Conservation (phyloP, 2,113 vertebrate species). For the Pterocles gutturalis region DNA sequence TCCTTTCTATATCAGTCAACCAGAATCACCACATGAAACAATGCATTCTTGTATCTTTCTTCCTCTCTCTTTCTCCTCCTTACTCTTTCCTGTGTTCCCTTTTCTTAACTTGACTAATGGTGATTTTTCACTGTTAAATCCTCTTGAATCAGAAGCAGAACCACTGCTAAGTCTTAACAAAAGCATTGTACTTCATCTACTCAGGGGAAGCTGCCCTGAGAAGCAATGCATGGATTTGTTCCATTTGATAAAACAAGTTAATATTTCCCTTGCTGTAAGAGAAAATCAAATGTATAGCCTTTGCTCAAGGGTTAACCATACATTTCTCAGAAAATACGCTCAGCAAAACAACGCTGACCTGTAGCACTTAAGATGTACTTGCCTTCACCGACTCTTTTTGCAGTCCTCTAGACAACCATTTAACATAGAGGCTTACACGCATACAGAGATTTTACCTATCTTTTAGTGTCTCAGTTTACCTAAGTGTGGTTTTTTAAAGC, state of each 20-base stretch:
- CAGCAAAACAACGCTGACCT: not conserved
- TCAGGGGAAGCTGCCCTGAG: not conserved
- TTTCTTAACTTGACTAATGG: not conserved
- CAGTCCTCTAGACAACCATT: not conserved
- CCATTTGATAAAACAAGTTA: slow-evolving; percentile 22
- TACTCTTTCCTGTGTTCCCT: not conserved
- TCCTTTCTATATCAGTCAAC: not conserved
- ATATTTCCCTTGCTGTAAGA: not conserved
- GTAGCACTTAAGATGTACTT: not conserved
- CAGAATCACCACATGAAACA: not conserved
- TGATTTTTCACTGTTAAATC: not conserved
- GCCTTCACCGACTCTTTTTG: not conserved
- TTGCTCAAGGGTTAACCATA: not conserved
- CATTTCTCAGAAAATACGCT: not conserved
- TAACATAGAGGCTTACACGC: not conserved
- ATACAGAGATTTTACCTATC: not conserved
- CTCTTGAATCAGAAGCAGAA: not conserved
- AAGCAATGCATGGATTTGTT: slow-evolving; percentile 23
- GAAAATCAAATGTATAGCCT: slow-evolving; percentile 1
- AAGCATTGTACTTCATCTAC: not conserved
- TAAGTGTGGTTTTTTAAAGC: not conserved
- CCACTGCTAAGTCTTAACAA: not conserved
- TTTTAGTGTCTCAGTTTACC: not conserved
- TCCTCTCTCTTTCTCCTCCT: not conserved
- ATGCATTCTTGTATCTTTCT: not conserved